Conservation (phyloP, 2,113 vertebrate species). For the Brachypodius melanocephalos region DNA sequence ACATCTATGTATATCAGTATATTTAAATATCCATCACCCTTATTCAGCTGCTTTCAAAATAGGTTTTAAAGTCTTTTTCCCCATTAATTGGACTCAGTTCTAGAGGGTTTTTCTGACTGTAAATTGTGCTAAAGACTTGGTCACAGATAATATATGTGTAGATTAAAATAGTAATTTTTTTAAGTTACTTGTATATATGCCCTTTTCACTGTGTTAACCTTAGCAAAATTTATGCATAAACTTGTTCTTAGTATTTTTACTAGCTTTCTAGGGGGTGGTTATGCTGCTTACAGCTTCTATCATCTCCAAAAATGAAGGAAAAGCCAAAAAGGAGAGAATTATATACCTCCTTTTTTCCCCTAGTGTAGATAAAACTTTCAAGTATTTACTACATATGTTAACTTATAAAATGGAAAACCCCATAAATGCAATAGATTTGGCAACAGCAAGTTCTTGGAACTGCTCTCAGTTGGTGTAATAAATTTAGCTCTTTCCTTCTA, state of each 20-base stretch:
- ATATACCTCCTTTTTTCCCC: background rate
- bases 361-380: slow-evolving; percentile 47
- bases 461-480: slow-evolving; percentile 69
- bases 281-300: background rate
- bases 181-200: background rate
- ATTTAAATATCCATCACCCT: background rate
- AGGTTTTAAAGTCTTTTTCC: slow-evolving; percentile 8
- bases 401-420: slow-evolving; percentile 70
- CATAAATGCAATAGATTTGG: slow-evolving; percentile 69
- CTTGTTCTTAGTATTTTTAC: background rate
- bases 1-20: background rate
- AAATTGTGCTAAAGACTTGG: background rate
- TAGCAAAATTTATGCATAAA: background rate
- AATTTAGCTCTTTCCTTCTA: slow-evolving; percentile 70
- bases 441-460: slow-evolving; percentile 65
- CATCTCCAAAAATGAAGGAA: background rate
- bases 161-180: background rate
- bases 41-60: background rate
- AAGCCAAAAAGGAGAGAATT: background rate
- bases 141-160: background rate
- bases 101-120: background rate
- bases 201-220: background rate
- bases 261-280: background rate
- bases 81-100: background rate
- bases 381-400: slow-evolving; percentile 70